Percentiles rank a stretch among this genome's conserved stretches.
Evolutionary conservation across 92 coral and sea anemone genomes (phyloP).

Genomic region (Chrysogorgia sp.): DNA sequence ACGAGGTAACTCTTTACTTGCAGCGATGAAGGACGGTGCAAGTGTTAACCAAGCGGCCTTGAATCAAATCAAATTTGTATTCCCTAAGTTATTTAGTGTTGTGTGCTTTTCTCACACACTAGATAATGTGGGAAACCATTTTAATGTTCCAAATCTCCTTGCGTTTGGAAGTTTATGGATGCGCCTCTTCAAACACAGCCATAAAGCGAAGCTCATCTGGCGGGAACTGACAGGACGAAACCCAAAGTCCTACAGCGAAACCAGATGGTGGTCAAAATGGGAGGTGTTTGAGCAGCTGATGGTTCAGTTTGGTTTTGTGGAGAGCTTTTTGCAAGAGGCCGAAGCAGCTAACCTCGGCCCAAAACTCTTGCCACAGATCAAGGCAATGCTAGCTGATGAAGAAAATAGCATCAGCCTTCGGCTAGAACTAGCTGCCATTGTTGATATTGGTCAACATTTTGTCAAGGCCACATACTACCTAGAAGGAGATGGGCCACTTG

Average conservation of each 20-base stretch:
- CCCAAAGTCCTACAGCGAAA: constrained; percentile 48
- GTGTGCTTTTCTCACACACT: constrained; percentile 63
- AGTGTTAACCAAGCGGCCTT: constrained; percentile 46
- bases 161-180: constrained; percentile 58
- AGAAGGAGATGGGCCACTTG: constrained; percentile 48
- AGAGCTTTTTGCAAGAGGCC: constrained; percentile 55
- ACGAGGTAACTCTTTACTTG: constrained; percentile 33
- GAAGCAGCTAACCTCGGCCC: constrained; percentile 60
- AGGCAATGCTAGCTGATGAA: constrained; percentile 39
- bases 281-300: constrained; percentile 59
- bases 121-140: constrained; percentile 60
- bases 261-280: constrained; percentile 65
- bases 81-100: constrained; percentile 33
- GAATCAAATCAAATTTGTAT: constrained; percentile 36
- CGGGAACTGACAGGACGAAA: constrained; percentile 52
- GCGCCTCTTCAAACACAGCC: constrained; percentile 53
- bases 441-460: constrained; percentile 49
- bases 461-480: constrained; percentile 44
- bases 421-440: constrained; percentile 64
- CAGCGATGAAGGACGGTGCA: constrained; percentile 54
- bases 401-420: constrained; percentile 41
- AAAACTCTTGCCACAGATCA: constrained; percentile 45
- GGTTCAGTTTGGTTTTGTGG: constrained; percentile 62
- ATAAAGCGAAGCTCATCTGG: constrained; percentile 59
- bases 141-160: constrained; percentile 48